Conservation (phyloP, 2,888 invertebrate species). For the Limnephilus rhombicus region DNA sequence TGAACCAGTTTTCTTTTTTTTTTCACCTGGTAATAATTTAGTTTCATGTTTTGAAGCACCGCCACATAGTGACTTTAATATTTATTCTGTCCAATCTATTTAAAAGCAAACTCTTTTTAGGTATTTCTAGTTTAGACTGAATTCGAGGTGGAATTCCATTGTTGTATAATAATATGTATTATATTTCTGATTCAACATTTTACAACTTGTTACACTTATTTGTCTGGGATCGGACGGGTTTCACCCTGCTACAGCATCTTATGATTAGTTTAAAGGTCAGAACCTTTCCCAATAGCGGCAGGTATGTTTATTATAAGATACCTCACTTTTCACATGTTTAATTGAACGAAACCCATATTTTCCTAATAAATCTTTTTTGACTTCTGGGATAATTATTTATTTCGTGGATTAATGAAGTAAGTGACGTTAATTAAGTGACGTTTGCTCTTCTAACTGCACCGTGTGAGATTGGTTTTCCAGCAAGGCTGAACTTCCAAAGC, state of each 20-base stretch:
- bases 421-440: not conserved
- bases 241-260: no score
- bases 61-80: not conserved
- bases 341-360: no score
- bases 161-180: no score
- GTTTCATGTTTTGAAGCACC: not conserved
- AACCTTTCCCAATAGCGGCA: no score
- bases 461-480: not conserved
- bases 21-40: not conserved
- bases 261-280: no score
- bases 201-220: not conserved
- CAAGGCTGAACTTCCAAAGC: not conserved
- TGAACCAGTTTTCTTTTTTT: not conserved
- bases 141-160: not conserved
- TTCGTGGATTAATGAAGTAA: no score
- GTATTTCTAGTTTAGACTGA: not conserved
- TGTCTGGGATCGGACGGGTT: no score
- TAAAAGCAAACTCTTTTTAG: not conserved
- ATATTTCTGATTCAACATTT: not conserved
- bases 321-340: no score
- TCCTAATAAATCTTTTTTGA: no score
- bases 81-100: not conserved
- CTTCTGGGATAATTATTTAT: no score
- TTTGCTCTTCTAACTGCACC: not conserved
- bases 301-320: no score